A percentile compares a stretch with the other conserved stretches of the same genome.
Conservation (phyloP, 2,113 vertebrate genomes). For the Leptobrachium leishanense region DNA sequence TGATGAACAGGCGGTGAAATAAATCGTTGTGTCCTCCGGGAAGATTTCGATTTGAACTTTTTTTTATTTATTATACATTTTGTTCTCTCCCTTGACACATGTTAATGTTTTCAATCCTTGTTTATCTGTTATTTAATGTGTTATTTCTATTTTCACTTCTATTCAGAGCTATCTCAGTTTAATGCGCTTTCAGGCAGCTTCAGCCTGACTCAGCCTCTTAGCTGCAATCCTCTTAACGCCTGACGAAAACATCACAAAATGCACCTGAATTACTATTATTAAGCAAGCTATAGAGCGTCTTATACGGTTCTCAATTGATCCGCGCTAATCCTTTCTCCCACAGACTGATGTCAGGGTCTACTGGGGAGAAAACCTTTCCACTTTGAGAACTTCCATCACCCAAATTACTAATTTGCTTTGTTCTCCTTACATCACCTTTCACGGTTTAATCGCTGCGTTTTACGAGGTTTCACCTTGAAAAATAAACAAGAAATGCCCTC, state of each 20-base stretch:
- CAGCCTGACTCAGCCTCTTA: neutral
- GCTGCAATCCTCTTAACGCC: neutral
- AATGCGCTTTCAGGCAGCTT: neutral
- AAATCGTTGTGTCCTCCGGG: too few species aligned
- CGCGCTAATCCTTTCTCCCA: neutral
- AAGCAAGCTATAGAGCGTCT: neutral
- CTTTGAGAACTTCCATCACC: neutral
- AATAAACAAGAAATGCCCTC: too few species aligned
- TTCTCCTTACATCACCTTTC: too few species aligned
- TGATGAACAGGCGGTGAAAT: too few species aligned
- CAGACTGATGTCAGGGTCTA: neutral
- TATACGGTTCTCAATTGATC: neutral
- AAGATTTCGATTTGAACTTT: too few species aligned
- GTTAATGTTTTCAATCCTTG: neutral
- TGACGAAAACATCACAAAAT: neutral
- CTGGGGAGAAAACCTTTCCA: neutral
- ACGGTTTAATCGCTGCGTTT: too few species aligned
- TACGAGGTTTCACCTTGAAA: too few species aligned
- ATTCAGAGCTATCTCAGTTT: neutral
- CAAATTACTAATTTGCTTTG: neutral
- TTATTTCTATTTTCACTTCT: neutral
- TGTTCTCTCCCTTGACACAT: too few species aligned
- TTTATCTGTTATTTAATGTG: neutral
- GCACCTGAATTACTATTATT: constrained; percentile 1
- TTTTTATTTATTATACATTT: too few species aligned